Conservation (phyloP, 2,888 invertebrate species). For the Cybosia mesomella region DNA sequence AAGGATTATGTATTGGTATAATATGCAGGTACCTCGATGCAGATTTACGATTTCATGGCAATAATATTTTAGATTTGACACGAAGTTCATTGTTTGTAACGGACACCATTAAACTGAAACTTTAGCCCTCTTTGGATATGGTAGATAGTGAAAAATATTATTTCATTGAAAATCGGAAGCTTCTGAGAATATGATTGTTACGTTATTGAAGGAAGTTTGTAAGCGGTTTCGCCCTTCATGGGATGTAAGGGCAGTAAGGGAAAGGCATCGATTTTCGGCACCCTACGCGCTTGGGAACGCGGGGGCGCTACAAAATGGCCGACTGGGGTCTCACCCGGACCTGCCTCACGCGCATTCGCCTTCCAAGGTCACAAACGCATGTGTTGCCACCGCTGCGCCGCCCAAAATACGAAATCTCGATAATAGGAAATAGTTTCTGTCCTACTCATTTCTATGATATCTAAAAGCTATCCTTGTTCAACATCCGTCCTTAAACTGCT, state of each 20-base stretch:
- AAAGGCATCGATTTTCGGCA: constrained; percentile 84
- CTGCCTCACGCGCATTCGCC: constrained; percentile 80
- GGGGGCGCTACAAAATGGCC: constrained; percentile 81
- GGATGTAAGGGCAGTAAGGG: constrained; percentile 75
- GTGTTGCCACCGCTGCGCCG: constrained; percentile 72
- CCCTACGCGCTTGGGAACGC: constrained; percentile 71
- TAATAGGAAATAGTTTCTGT: constrained; percentile 62
- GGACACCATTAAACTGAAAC: too few species aligned
- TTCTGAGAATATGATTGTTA: constrained; percentile 36
- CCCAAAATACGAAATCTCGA: constrained; percentile 81
- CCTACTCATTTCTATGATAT: constrained; percentile 60
- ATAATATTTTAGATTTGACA: too few species aligned
- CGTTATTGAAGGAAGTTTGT: constrained; percentile 56
- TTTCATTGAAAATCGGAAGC: constrained; percentile 14
- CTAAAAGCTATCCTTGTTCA: constrained; percentile 57
- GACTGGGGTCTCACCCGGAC: constrained; percentile 68
- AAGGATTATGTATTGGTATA: too few species aligned
- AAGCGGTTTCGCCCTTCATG: constrained; percentile 72
- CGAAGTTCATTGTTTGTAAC: too few species aligned
- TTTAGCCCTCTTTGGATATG: not conserved
- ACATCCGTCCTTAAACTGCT: constrained; percentile 66
- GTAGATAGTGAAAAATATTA: not conserved
- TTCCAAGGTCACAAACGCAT: constrained; percentile 79
- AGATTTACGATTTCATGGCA: too few species aligned
- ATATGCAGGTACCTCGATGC: too few species aligned